A percentile compares a stretch with the other conserved stretches of the same genome.
Evolutionary conservation across 1,140 invertebrate genomes (phyloP).

Genomic region (Scaptomyza graminum): DNA sequence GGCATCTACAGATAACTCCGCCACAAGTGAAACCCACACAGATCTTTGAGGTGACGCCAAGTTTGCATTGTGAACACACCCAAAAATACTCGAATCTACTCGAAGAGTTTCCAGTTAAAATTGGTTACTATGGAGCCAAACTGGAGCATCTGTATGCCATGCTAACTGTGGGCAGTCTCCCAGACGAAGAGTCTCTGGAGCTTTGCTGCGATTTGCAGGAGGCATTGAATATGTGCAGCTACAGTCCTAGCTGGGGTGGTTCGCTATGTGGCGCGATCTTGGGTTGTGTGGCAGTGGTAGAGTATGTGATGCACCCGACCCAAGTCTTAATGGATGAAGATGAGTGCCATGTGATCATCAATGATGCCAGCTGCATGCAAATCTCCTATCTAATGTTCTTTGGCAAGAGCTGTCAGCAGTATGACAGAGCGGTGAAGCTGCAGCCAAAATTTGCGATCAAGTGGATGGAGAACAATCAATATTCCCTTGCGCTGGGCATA

Average conservation of each 20-base stretch:
- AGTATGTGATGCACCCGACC: constrained; percentile 86
- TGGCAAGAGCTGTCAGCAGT: constrained; percentile 74
- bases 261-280: constrained; percentile 89
- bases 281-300: constrained; percentile 92
- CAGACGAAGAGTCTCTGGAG: constrained; percentile 4
- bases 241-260: constrained; percentile 89
- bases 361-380: constrained; percentile 84
- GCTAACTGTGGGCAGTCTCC: constrained; percentile 29
- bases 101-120: constrained; percentile 21
- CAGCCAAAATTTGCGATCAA: not conserved
- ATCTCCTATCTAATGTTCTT: constrained; percentile 92
- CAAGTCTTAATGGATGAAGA: constrained; percentile 84
- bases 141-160: constrained; percentile 56
- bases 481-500: constrained; percentile 39
- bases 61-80: constrained; percentile 16
- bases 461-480: constrained; percentile 6
- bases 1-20: constrained; percentile 27
- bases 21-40: constrained; percentile 37
- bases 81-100: constrained; percentile 34
- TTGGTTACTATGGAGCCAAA: constrained; percentile 57
- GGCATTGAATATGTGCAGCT: constrained; percentile 87
- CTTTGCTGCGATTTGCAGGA: constrained; percentile 52
- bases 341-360: constrained; percentile 29
- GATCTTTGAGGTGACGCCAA: constrained; percentile 51
- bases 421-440: not conserved